Evolutionary conservation across 2,113 vertebrate genomes (phyloP).

Genomic region (Xiphophorus hellerii): DNA sequence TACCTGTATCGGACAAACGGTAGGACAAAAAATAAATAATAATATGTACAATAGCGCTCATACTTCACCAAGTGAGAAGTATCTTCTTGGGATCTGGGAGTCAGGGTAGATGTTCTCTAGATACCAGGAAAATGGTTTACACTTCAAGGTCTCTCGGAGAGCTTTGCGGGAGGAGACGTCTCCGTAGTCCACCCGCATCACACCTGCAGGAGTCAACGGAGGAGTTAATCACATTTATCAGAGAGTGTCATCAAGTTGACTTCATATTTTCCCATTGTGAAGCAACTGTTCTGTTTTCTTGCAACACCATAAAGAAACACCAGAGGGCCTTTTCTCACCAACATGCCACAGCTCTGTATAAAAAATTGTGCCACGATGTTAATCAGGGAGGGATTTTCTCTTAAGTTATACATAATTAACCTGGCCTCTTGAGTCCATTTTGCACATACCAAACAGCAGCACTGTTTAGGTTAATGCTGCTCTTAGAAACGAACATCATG

Average conservation of each 20-base stretch:
- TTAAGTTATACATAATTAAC: neutral
- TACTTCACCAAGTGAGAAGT: conserved; percentile 98
- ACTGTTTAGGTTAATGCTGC: neutral
- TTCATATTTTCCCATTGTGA: neutral
- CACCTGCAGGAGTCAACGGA: conserved; percentile 79
- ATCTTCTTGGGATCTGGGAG: conserved; percentile 96
- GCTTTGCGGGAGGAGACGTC: conserved; percentile 91
- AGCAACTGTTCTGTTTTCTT: neutral
- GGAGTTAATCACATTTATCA: neutral
- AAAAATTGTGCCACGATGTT: conserved; percentile 1
- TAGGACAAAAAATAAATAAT: conserved; percentile 8
- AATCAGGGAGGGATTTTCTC: conserved; percentile 3
- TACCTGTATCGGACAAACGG: neutral
- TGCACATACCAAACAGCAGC: neutral
- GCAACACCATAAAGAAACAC: conserved; percentile 56
- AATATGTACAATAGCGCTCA: conserved; percentile 59
- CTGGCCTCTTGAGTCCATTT: conserved; percentile 14
- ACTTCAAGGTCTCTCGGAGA: conserved; percentile 87
- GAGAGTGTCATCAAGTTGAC: neutral
- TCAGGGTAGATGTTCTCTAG: conserved; percentile 97
- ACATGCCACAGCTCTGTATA: neutral
- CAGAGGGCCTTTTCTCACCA: conserved; percentile 56
- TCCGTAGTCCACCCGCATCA: conserved; percentile 95
- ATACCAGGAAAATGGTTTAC: conserved; percentile 98
- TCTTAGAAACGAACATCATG: conserved; percentile 1